These are phyloP conservation scores for Heliconius ismenius DNA, from an alignment of 2,888 invertebrate species.

Conservation along the genomic window DNA sequence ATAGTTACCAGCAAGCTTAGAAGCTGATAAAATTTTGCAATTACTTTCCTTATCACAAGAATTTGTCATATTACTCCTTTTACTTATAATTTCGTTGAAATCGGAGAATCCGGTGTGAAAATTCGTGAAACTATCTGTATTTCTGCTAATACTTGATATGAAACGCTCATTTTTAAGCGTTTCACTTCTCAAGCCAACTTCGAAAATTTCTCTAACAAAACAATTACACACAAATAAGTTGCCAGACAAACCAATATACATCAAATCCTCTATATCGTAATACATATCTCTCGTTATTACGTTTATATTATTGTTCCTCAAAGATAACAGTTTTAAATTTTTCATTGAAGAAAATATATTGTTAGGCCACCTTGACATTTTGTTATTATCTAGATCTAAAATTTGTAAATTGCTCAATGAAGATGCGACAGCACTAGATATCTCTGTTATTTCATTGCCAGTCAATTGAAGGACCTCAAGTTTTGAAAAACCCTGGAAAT, in stretches of 20 bases:
- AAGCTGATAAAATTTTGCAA: constrained; percentile 42
- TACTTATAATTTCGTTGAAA: constrained; percentile 51
- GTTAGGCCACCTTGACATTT: constrained; percentile 80
- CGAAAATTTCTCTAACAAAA: constrained; percentile 75
- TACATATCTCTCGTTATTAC: constrained; percentile 81
- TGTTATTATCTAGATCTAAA: constrained; percentile 79
- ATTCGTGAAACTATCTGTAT: neutral
- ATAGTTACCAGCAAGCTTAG: constrained; percentile 51
- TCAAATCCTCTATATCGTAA: constrained; percentile 73
- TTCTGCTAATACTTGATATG: constrained; percentile 20
- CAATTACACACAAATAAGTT: constrained; percentile 85
- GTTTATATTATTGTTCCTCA: constrained; percentile 81
- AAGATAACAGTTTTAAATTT: constrained; percentile 66
- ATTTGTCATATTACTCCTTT: constrained; percentile 47
- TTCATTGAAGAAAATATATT: constrained; percentile 63
- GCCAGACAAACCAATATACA: constrained; percentile 75
- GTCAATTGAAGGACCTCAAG: constrained; percentile 74
- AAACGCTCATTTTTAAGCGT: constrained; percentile 8
- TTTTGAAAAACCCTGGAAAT: constrained; percentile 62
- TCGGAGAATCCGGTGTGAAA: constrained; percentile 56
- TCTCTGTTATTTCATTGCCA: constrained; percentile 73
- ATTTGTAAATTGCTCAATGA: constrained; percentile 67
- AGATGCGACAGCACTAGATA: constrained; percentile 57
- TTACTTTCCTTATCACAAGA: constrained; percentile 41
- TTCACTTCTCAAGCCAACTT: constrained; percentile 54